phyloP scores from a whole-genome alignment of 2,797 vertebrate genomes.

The Nasua narica region DNA sequence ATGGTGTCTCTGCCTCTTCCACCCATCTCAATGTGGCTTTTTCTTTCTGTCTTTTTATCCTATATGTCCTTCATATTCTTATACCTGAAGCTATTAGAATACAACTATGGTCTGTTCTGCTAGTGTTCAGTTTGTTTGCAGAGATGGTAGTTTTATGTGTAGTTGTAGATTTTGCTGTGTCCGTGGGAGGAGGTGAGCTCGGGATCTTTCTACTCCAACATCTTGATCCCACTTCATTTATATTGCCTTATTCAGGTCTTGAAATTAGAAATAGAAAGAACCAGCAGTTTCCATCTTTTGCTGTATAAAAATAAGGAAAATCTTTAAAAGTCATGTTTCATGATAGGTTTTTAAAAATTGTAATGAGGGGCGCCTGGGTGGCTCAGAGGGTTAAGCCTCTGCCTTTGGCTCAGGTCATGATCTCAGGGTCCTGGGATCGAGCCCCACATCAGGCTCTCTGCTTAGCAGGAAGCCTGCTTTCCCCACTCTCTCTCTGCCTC shows the following conservation, averaged over 20 bases:
- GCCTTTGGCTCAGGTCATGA: too few relatives aligned
- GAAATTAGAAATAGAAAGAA: constrained; percentile 13
- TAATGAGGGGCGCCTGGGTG: too few relatives aligned
- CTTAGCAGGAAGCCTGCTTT: too few relatives aligned
- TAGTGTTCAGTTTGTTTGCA: not conserved
- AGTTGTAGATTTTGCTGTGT: not conserved
- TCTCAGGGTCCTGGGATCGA: too few relatives aligned
- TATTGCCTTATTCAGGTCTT: not conserved
- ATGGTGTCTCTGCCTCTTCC: not conserved
- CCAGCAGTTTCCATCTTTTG: not conserved
- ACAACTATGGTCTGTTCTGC: not conserved
- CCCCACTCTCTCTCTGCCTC: too few relatives aligned
- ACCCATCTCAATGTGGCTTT: not conserved
- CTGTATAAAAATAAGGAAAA: not conserved
- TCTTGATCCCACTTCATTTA: not conserved
- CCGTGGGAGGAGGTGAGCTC: not conserved
- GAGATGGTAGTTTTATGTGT: not conserved
- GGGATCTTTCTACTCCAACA: not conserved
- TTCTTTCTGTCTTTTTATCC: not conserved
- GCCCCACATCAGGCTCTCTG: too few relatives aligned
- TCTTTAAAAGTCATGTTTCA: not conserved
- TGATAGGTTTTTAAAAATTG: not conserved
- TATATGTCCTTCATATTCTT: not conserved
- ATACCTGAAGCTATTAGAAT: not conserved
- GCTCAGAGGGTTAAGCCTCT: too few relatives aligned